Evolutionary conservation across 2,888 invertebrate species (phyloP).

Genomic region (Lycocerus yunnanus): DNA sequence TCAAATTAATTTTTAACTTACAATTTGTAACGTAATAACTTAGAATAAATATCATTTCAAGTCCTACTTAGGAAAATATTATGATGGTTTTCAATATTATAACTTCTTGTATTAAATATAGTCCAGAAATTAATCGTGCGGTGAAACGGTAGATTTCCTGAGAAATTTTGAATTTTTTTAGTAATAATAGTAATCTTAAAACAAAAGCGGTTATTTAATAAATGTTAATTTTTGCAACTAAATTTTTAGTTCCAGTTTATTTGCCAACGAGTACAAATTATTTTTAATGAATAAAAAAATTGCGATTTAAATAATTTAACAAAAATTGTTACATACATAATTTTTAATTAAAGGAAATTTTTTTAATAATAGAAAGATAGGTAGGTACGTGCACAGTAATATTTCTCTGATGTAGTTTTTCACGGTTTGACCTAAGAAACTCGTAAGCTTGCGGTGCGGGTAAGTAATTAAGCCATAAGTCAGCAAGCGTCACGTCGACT

Average conservation of each 20-base stretch:
- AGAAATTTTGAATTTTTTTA: too few relatives aligned
- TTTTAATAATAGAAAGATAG: background rate
- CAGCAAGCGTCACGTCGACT: conserved; percentile 46
- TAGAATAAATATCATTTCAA: background rate
- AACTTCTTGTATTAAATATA: background rate
- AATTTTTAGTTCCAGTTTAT: too few relatives aligned
- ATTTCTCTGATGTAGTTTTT: conserved; percentile 24
- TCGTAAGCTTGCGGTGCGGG: conserved; percentile 32
- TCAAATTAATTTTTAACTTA: background rate
- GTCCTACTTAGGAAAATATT: background rate
- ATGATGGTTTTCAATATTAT: background rate
- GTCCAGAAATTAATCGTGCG: background rate
- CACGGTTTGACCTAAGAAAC: conserved; percentile 24
- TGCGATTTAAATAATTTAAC: background rate
- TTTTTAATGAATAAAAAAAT: too few relatives aligned
- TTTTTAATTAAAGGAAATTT: background rate
- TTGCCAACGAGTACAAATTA: too few relatives aligned
- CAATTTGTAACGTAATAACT: background rate
- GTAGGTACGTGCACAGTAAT: conserved; percentile 12
- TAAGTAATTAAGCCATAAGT: conserved; percentile 49
- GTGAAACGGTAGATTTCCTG: too few relatives aligned
- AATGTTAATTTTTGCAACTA: too few relatives aligned
- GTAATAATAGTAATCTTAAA: too few relatives aligned
- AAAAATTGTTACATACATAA: background rate
- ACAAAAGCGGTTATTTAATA: too few relatives aligned